Base-by-base conservation (phyloP, 2,888 invertebrate genomes). In the Hololepta plana region DNA sequence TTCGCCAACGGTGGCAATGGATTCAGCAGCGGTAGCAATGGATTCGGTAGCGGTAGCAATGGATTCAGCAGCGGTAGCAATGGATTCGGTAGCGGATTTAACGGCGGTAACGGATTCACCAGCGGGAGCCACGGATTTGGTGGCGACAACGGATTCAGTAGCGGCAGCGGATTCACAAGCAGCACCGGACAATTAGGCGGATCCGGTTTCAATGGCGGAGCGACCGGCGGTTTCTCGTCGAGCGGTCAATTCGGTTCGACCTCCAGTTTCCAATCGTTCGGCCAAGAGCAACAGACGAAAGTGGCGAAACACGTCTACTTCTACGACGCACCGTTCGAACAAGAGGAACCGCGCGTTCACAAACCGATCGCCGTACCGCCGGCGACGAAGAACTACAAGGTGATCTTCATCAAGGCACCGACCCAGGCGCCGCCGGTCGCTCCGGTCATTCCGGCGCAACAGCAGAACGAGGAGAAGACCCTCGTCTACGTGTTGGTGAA, bases 371-470 rank as follows among this genome's bases (percentile, higher is more conserved):
- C 40, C 15, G 43, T 43, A 10, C 41, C 45, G 10, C 46, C 50
- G 7, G 41, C 46, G 3, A 49, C 51, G 30, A 55, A 53, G 30
- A 49, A 53, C 32, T 45, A 56, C 38, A 58, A 57, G 33, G 50
- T 59, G 29, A 48, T 60, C 27, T 58, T 59, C 43, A 57, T 60
- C 35, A 59, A 59, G 38, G 50, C 56, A 1, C 57, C 57, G 24
- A 33, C 41, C 17, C 24, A 34, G 23, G 30, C 29, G 5, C 36
- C 36, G 9, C 13, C 28, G 19, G 32, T 35, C 35, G 38, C 26
- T 20, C 39, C 20, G 32, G 34, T 41, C 13, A 43, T 49, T 20
- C 39, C 41, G 11, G 33, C 33, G 19, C 39, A 37, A 27, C 37
- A 37, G 4, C 43, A 43, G 29, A 35, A 37, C 24, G 39, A 47